Evolutionary conservation across 2,797 vertebrate species (phyloP).

Genomic region (Megaceryle alcyon): DNA sequence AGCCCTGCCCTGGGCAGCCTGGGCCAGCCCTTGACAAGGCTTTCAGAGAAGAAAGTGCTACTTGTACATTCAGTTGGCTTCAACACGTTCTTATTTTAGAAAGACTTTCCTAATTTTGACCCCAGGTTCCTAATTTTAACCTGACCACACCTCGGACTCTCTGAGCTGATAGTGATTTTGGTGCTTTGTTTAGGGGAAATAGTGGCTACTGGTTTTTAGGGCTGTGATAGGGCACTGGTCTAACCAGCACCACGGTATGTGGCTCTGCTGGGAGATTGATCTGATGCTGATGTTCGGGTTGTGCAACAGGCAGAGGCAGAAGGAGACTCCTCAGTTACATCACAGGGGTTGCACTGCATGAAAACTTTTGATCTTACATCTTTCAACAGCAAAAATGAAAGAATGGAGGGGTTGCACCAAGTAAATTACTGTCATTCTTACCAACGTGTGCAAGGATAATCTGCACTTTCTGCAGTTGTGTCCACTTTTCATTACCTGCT

Average conservation of each 20-base stretch:
- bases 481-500: not conserved
- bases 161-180: rapidly evolving
- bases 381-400: not conserved
- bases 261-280: rapidly evolving
- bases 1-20: not conserved
- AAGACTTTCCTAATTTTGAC: not conserved
- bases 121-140: not conserved
- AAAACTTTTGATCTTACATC: not conserved
- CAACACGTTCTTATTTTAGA: not conserved
- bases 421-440: not conserved
- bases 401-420: rapidly evolving
- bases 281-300: not conserved
- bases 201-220: not conserved
- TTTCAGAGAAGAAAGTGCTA: not conserved
- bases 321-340: not conserved
- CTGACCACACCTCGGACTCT: not conserved
- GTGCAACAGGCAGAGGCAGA: not conserved
- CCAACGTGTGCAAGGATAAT: not conserved
- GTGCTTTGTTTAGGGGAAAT: rapidly evolving
- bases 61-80: not conserved
- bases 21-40: too few species aligned
- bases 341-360: rapidly evolving
- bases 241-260: rapidly evolving
- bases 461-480: not conserved
- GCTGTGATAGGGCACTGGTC: rapidly evolving